Evolutionary conservation across 2,797 vertebrate species (phyloP).

Genomic region (Anguilla obscura): DNA sequence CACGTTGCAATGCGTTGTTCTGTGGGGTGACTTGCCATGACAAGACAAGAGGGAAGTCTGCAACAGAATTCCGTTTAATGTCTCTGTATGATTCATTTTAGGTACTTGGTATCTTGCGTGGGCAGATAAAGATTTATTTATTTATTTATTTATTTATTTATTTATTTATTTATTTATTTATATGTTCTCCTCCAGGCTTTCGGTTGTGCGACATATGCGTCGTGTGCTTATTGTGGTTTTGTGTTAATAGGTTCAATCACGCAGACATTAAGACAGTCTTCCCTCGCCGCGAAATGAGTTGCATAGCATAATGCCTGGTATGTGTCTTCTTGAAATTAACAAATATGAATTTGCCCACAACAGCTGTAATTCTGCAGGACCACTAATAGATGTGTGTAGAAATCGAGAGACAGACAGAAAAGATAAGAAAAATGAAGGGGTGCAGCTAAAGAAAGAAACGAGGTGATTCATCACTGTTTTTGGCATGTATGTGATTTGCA

Average conservation of each 20-base stretch:
- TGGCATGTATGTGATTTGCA: neutral
- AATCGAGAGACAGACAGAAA: neutral
- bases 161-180: slow-evolving; percentile 14
- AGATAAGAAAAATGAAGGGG: neutral
- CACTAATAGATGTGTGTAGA: neutral
- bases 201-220: neutral
- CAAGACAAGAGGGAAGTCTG: neutral
- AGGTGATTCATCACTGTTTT: slow-evolving; percentile 9
- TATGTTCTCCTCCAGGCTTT: neutral
- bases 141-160: slow-evolving; percentile 2
- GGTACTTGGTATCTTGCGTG: neutral
- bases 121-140: neutral
- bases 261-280: neutral
- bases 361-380: neutral
- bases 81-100: neutral
- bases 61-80: neutral
- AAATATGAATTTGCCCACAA: neutral
- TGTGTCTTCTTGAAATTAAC: neutral
- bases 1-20: slow-evolving; percentile 5
- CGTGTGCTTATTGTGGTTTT: neutral
- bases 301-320: neutral
- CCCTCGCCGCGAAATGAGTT: neutral
- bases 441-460: neutral
- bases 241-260: neutral
- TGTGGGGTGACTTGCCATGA: neutral